Conservation (phyloP, 2,113 vertebrate genomes). For the Arothron firmamentum region DNA sequence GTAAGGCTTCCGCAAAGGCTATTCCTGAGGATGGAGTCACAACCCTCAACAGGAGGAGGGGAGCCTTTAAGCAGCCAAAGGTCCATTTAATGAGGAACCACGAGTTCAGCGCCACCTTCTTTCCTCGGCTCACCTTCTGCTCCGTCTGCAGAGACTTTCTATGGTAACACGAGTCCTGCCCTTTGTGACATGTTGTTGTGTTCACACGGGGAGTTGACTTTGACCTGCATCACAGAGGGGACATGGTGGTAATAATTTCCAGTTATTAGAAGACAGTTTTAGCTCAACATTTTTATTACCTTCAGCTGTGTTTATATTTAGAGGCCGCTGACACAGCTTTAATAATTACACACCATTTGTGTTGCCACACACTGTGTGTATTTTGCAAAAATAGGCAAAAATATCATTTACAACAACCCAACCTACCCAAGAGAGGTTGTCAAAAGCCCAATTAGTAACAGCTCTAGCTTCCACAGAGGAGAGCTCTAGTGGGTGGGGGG, state of each 20-base stretch:
- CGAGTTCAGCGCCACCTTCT: constrained; percentile 95
- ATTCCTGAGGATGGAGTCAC: constrained; percentile 74
- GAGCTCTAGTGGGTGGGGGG: background rate
- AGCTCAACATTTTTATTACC: constrained; percentile 3
- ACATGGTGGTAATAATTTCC: background rate
- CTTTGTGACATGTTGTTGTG: background rate
- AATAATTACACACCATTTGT: constrained; percentile 6
- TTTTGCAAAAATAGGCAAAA: constrained; percentile 8
- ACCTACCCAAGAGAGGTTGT: constrained; percentile 4
- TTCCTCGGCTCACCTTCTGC: constrained; percentile 93
- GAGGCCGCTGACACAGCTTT: constrained; percentile 1
- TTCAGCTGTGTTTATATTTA: constrained; percentile 7
- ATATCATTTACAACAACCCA: constrained; percentile 12
- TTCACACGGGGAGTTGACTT: background rate
- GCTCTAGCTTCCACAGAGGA: constrained; percentile 19
- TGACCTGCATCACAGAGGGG: background rate
- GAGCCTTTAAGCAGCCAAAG: constrained; percentile 96
- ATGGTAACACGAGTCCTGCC: constrained; percentile 78
- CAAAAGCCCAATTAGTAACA: constrained; percentile 27
- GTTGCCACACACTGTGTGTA: background rate
- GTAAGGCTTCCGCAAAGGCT: constrained; percentile 40
- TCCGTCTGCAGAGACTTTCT: constrained; percentile 96
- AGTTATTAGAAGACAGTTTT: background rate
- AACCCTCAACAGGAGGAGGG: constrained; percentile 87
- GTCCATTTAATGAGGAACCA: constrained; percentile 93